Evolutionary conservation across 2,888 invertebrate genomes (phyloP).

Genomic region (Pteria penguin): DNA sequence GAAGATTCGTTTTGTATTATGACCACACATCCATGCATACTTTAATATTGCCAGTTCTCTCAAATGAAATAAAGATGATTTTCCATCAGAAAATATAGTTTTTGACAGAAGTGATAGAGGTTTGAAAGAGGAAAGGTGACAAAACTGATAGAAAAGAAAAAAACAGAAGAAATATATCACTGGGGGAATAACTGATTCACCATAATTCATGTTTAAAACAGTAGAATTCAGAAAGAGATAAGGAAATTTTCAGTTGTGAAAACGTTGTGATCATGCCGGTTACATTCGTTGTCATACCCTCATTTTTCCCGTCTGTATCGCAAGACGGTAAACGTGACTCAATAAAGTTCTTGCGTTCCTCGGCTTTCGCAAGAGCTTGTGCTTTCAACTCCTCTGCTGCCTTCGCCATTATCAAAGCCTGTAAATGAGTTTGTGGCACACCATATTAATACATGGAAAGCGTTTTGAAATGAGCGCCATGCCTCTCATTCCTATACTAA

Average conservation of each 20-base stretch:
- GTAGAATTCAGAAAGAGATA: background rate
- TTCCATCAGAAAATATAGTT: too few relatives aligned
- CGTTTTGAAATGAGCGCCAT: background rate
- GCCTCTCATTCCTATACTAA: too few relatives aligned
- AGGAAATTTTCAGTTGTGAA: background rate
- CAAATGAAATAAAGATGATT: too few relatives aligned
- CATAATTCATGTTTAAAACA: background rate
- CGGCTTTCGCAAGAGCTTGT: constrained; percentile 99
- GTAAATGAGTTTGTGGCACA: constrained; percentile 53
- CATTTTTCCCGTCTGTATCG: constrained; percentile 70
- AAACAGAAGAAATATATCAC: background rate
- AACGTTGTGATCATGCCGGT: too few relatives aligned
- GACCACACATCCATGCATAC: too few relatives aligned
- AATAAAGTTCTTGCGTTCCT: constrained; percentile 84
- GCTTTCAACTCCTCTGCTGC: constrained; percentile 99
- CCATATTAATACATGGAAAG: background rate
- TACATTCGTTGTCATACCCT: constrained; percentile 64
- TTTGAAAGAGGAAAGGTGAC: too few relatives aligned
- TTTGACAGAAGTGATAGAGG: too few relatives aligned
- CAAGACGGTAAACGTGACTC: constrained; percentile 75
- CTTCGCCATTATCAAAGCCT: constrained; percentile 99
- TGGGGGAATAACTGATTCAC: background rate
- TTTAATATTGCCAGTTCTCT: too few relatives aligned
- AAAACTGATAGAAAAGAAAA: background rate
- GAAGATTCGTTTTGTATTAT: too few relatives aligned